phyloP scores from a whole-genome alignment of 2,113 vertebrate species.

The Centrocercus urophasianus region DNA sequence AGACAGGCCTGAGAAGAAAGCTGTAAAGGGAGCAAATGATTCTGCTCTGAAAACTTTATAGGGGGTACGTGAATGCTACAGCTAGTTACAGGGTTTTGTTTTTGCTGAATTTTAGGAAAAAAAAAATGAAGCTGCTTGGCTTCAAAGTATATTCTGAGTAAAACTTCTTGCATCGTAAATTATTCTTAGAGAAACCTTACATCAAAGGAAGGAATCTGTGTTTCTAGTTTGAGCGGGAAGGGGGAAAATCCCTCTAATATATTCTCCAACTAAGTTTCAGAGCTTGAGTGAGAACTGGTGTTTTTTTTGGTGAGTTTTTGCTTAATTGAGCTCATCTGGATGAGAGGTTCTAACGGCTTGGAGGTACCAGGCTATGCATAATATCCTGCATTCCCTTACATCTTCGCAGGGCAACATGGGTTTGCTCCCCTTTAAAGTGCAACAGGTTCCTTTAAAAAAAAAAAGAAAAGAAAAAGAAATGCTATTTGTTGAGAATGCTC shows the following conservation, averaged over 20 bases:
- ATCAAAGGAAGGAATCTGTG: not conserved
- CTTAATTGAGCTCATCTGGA: not conserved
- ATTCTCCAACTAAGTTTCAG: not conserved
- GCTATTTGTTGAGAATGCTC: rapidly evolving
- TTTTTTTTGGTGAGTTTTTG: not conserved
- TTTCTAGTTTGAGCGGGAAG: not conserved
- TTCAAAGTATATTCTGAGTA: not conserved
- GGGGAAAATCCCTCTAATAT: not conserved
- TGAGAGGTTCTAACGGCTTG: not conserved
- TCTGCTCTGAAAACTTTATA: not conserved
- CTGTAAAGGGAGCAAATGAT: not conserved
- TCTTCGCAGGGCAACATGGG: not conserved
- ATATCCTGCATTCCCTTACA: not conserved
- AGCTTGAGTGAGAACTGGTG: not conserved
- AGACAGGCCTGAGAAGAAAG: not conserved
- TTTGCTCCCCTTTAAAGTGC: not conserved
- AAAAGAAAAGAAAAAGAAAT: not conserved
- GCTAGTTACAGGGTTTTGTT: not conserved
- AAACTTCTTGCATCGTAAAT: not conserved
- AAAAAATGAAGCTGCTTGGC: not conserved
- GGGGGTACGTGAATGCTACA: not conserved
- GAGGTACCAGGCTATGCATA: not conserved
- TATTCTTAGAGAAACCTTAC: not conserved
- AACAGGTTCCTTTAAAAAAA: not conserved
- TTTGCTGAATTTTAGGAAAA: not conserved